phyloP scores from a whole-genome alignment of 2,888 invertebrate genomes.

The Salpingus planirostris region DNA sequence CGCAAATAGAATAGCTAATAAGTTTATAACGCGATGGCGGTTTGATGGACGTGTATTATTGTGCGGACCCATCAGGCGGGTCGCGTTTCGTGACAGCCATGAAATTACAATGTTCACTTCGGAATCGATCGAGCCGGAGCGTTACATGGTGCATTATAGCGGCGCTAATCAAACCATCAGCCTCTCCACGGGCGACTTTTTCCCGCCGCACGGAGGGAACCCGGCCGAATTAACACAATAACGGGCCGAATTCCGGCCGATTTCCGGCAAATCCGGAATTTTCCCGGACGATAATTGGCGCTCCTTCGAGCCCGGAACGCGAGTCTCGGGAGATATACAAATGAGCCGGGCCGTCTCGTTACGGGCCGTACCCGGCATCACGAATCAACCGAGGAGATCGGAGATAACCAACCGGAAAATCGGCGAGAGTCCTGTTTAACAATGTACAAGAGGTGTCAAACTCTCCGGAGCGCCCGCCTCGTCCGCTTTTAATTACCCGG shows the following conservation, averaged over 20 bases:
- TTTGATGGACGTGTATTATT: slow-evolving; percentile 38
- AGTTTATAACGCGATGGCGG: slow-evolving; percentile 33
- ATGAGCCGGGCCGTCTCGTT: slow-evolving; percentile 38
- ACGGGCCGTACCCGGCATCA: slow-evolving; percentile 33
- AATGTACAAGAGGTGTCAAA: slow-evolving; percentile 43
- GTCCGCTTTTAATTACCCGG: slow-evolving; percentile 41
- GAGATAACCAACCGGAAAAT: slow-evolving; percentile 32
- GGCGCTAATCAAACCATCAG: slow-evolving; percentile 28
- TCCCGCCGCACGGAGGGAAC: slow-evolving; percentile 19
- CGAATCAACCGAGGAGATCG: slow-evolving; percentile 30
- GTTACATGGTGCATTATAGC: slow-evolving; percentile 38
- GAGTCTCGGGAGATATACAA: slow-evolving; percentile 39
- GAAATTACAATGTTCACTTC: slow-evolving; percentile 43
- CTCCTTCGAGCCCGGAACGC: too few species aligned
- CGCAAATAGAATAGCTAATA: slow-evolving; percentile 34
- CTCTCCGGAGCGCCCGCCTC: slow-evolving; percentile 37
- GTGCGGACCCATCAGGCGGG: slow-evolving; percentile 36
- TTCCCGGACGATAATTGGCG: too few species aligned
- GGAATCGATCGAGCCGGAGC: slow-evolving; percentile 41
- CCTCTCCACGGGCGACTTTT: slow-evolving; percentile 19
- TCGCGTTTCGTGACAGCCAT: slow-evolving; percentile 41
- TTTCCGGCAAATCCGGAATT: too few species aligned
- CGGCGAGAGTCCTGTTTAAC: slow-evolving; percentile 34
- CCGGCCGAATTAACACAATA: slow-evolving; percentile 37
- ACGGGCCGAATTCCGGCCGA: too few species aligned